A percentile compares a stretch with the other conserved stretches of the same genome.
Conservation (phyloP, 2,888 invertebrate genomes). For the Euzetes globulus region DNA sequence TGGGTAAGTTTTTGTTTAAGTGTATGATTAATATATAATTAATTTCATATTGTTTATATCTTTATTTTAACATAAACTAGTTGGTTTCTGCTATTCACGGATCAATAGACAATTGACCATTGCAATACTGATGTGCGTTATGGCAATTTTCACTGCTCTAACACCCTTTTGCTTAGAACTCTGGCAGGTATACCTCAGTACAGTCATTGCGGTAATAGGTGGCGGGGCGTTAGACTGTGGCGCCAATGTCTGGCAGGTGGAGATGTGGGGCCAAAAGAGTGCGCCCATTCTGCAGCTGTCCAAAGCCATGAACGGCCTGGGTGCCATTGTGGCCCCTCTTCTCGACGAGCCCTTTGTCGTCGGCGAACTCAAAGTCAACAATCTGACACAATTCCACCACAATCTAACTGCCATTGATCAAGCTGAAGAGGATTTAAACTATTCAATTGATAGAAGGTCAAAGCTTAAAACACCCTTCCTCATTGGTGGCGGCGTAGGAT, state of each 20-base stretch:
- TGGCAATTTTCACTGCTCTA: background rate
- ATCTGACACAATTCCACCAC: background rate
- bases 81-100: no score
- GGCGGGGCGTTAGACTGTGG: background rate
- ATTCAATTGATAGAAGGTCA: background rate
- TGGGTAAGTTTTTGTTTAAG: no score
- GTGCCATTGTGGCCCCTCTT: conserved; percentile 29
- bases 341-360: conserved; percentile 9
- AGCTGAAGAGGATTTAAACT: background rate
- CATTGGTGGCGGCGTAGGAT: no score
- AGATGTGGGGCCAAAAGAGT: conserved; percentile 24
- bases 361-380: background rate
- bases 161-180: background rate
- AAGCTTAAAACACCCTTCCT: no score
- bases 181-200: background rate
- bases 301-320: conserved; percentile 32
- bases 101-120: conserved; percentile 24
- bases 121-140: background rate
- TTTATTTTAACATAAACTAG: no score
- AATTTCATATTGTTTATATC: no score
- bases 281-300: conserved; percentile 29
- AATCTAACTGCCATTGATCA: background rate
- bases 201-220: background rate
- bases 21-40: no score
- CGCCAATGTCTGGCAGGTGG: conserved; percentile 17